These are phyloP conservation scores for Hedya salicella DNA, from an alignment of 2,888 invertebrate species.

Conservation along the genomic window DNA sequence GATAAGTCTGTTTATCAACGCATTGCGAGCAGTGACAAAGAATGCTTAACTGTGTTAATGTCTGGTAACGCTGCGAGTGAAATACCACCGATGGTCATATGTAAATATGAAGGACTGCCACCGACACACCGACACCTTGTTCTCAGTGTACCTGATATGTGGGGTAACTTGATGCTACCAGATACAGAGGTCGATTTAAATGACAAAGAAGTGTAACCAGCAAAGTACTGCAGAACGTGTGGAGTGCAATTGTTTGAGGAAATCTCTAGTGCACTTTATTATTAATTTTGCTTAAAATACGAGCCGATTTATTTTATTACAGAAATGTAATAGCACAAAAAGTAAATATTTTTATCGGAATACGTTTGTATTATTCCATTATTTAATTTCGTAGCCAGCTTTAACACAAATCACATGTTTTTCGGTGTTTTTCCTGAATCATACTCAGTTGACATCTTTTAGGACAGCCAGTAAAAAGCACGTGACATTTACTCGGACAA, in stretches of 20 bases:
- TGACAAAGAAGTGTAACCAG: conserved; percentile 9
- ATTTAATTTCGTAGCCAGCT: neutral
- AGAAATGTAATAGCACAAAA: neutral
- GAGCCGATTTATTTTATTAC: conserved; percentile 3
- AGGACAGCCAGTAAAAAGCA: conserved; percentile 16
- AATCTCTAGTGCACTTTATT: neutral
- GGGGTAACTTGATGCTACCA: neutral
- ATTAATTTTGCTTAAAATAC: conserved; percentile 2
- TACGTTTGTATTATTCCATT: neutral
- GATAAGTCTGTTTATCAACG: conserved; percentile 49
- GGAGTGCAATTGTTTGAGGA: neutral
- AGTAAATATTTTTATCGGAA: conserved; percentile 7
- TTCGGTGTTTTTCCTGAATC: conserved; percentile 1
- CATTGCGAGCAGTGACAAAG: conserved; percentile 48
- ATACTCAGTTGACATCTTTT: neutral
- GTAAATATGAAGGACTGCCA: neutral
- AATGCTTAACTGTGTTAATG: conserved; percentile 47
- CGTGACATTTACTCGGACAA: conserved; percentile 13
- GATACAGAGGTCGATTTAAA: conserved; percentile 10
- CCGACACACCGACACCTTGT: conserved; percentile 5
- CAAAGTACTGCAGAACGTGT: conserved; percentile 1
- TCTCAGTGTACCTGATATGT: conserved; percentile 3
- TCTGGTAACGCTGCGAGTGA: conserved; percentile 47
- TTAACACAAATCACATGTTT: conserved; percentile 12
- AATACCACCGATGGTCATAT: conserved; percentile 11